Conservation (phyloP, 2,113 vertebrate species). For the Leuciscus idus region DNA sequence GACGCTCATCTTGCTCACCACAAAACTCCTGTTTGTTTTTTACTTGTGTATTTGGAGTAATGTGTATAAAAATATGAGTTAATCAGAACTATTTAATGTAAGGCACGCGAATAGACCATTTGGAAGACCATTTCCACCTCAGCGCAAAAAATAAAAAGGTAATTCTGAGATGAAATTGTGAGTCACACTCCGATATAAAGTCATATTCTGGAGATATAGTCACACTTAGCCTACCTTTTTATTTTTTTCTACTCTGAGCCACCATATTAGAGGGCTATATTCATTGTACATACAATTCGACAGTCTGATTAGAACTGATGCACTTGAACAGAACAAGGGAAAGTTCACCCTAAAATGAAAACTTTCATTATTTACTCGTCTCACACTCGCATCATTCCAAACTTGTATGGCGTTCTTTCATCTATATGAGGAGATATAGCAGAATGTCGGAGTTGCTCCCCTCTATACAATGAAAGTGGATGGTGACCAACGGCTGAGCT, state of each 20-base stretch:
- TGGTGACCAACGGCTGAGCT: no score
- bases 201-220: neutral
- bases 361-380: neutral
- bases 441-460: no score
- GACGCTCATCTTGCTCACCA: neutral
- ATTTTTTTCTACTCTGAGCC: neutral
- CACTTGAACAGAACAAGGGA: no score
- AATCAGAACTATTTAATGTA: neutral
- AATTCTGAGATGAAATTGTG: neutral
- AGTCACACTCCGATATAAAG: neutral
- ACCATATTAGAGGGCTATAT: neutral
- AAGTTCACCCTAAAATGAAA: neutral
- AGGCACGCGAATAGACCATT: neutral
- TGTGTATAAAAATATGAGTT: neutral
- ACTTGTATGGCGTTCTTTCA: no score
- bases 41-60: neutral
- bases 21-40: neutral
- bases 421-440: no score
- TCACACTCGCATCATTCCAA: neutral
- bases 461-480: no score
- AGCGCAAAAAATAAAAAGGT: neutral
- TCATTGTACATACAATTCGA: neutral
- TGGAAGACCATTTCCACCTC: neutral
- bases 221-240: neutral
- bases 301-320: neutral